Evolutionary conservation across 2,113 vertebrate species (phyloP).

Genomic region (Lophura nycthemera): DNA sequence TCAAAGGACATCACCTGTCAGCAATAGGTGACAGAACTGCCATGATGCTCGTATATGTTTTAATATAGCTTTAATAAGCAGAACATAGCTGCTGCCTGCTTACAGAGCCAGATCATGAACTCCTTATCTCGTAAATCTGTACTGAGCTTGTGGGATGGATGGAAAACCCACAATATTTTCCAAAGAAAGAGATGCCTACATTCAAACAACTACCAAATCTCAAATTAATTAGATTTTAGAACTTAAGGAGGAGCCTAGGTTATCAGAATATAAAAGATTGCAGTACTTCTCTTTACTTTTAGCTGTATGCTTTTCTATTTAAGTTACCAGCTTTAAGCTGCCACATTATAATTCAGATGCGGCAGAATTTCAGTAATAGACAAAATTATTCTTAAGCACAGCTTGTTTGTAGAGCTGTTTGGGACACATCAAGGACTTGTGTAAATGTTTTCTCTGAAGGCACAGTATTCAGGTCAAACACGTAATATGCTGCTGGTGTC

Average conservation of each 20-base stretch:
- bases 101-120: background rate
- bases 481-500: background rate
- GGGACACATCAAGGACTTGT: background rate
- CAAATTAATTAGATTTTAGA: background rate
- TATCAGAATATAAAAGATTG: background rate
- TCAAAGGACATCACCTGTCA: background rate
- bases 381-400: conserved; percentile 3
- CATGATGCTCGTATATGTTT: background rate
- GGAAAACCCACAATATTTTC: background rate
- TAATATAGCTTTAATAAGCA: background rate
- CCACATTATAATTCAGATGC: background rate
- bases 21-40: background rate
- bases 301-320: background rate
- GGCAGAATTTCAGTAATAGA: conserved; percentile 2
- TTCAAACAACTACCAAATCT: background rate
- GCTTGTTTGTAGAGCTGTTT: background rate
- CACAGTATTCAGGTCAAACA: conserved; percentile 15
- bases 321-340: background rate
- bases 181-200: background rate
- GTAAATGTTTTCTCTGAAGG: conserved; percentile 19
- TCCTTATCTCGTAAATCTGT: background rate
- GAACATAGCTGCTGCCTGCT: background rate
- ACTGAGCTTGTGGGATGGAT: background rate
- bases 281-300: background rate
- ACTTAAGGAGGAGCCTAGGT: background rate